Evolutionary conservation across 2,888 invertebrate species (phyloP), one percentile per base, ranked within the genome.

Genomic region (Trissolcus japonicus): DNA sequence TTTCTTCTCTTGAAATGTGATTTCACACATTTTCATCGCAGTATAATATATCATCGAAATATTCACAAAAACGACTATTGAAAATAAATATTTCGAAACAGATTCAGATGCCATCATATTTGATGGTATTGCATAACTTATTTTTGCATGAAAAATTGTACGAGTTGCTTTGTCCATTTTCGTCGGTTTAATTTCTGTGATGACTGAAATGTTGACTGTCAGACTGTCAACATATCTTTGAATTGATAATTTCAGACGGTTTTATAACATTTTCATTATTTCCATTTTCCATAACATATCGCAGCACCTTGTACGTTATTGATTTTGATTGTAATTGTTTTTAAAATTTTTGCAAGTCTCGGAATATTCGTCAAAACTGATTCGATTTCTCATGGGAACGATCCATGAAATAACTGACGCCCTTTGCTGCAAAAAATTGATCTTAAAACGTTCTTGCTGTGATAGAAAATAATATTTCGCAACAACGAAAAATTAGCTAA

Each of bases 91-190:
- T 62, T 62, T 62, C 43, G 43, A 40, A 54, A 51, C 43, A 25
- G 54, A 62, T 62, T 62, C 62, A 62, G 43, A 63, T 54, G 43
- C 54, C 11, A 19, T 35, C 62, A 41, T 53, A 41, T 21, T 35
- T 11, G 51, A 61, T 40, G 51, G 51, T 35, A 35, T 35, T 35
- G 35, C 35, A 35, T 35, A 35, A 35, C 35, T 35, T 35, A 35
- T 35, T 35, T 35, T 35, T 14, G 7, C 46, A 46, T 16, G 46
- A 46, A 16, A 46, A 46, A 46, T 16, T 46, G 46, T 14, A 46
- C 9, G 7, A 11, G 9, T 35, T 35, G 35, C 7, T 35, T 35
- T 35, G 1, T 46, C 6, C 1, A 14, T 14, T 46, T 16, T 46
- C 4, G 14, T 13, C n/a, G n/a, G 21, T 25, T 35, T 11, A 35